Base-by-base conservation (phyloP, 2,888 invertebrate species). In the Lycaena phlaeas region DNA sequence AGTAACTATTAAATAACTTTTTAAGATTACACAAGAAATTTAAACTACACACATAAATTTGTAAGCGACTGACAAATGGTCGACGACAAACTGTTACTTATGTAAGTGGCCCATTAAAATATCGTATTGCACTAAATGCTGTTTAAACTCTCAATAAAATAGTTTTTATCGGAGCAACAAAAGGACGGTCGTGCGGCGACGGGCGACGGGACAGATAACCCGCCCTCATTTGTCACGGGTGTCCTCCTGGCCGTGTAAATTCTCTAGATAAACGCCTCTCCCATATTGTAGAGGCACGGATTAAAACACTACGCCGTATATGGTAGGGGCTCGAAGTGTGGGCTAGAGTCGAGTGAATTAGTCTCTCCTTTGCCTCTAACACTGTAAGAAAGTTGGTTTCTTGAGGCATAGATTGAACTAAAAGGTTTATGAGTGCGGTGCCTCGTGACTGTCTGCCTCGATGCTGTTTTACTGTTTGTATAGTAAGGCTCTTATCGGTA, bases 151-250 rank as follows among this genome's bases (percentile, higher is more conserved):
- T 49, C 49, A 46, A 48, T 50, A 49, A 52, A 54, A 52, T 31
- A 43, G 25, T 38, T 41, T 42, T 40, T 43, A 36, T 40, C 36
- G 36, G 14, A 44, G 45, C 44, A 53, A 51, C 48, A 51, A 52
- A 46, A 50, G 45, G 48, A 50, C 45, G 51, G 50, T 50, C 47
- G 57, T 55, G 51, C 57, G 57, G 57, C 60, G 59, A 64, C 64
- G 64, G 57, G 56, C 57, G 52, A 57, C 58, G 56, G 51, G 53
- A 46, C 49, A 63, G 79, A 78, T 79, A 81, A 77, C 59, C 44
- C 63, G 56, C 61, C 57, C 71, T 81, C 81, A 82, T 82, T 82
- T 82, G 82, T 82, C 82, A 81, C 76, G 61, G 59, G 59, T 57
- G 63, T 64, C 71, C 64, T 64, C 69, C 58, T 61, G 59, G 63